Evolutionary conservation across 2,797 vertebrate species (phyloP), one percentile per base, ranked within the genome.

Genomic region (Enteromius unitaeniatus): DNA sequence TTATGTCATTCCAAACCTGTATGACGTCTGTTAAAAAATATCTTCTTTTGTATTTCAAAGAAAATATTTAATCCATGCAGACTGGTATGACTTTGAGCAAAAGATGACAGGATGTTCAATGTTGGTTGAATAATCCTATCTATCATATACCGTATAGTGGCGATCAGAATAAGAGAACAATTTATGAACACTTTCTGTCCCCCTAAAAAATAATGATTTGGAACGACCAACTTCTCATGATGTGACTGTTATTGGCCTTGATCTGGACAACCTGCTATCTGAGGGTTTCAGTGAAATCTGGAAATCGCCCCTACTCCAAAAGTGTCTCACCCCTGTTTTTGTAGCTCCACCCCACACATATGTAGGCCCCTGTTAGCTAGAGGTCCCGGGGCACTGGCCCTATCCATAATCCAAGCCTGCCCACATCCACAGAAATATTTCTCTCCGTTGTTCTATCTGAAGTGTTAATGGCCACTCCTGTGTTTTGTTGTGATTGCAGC

Each of bases 401-500:
- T 15, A 2, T 49, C 51, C 13, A 70, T 72, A 73, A 47, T 49
- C 19, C 60, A 34, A 14, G 60, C 23, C 62, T 19, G 15, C 28
- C 62, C 47, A 37, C 28, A 76, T 68, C 21, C 60, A 65, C 26
- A 51, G 55, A 76, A 69, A 83, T 69, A 83, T 86, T 83, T 81
- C 23, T 73, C 77, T 31, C 13, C 42, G 75, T 85, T 86, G 73
- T 60, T 81, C 65, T 58, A 21, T 14, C 37, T 79, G 74, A 17
- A 42, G 3, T 74, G 45, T 81, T 83, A 78, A 84, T 85, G 73
- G 78, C 70, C 65, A 78, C 58, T 51, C 42, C 19, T 40, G 23
- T 62, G 81, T 72, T 69, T 75, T 67, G 78, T 64, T 86, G 64
- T 82, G 77, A 78, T 85, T 73, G 74, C 37, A 70, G 28, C 74